phyloP scores from a whole-genome alignment of 2,888 invertebrate genomes.

The Dermolepida albohirtum region DNA sequence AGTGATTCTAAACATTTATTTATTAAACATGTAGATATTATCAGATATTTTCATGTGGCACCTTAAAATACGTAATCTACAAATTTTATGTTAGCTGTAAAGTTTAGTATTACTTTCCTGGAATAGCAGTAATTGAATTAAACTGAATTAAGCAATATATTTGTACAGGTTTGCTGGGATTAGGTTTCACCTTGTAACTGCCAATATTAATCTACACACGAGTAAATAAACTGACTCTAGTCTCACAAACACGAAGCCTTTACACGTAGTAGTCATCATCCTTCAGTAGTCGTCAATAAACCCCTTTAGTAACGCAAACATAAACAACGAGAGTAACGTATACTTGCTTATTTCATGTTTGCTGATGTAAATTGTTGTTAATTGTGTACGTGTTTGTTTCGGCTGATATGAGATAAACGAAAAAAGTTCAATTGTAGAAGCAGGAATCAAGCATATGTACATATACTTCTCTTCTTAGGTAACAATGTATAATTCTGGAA shows the following conservation, averaged over 20 bases:
- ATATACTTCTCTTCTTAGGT: too few relatives aligned
- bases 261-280: constrained; percentile 11
- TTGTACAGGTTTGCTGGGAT: not conserved
- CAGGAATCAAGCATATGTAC: too few relatives aligned
- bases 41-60: too few relatives aligned
- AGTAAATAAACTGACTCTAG: constrained; percentile 17
- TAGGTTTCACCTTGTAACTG: constrained; percentile 22
- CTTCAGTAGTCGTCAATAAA: constrained; percentile 22
- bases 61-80: too few relatives aligned
- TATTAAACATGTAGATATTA: too few relatives aligned
- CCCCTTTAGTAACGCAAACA: constrained; percentile 16
- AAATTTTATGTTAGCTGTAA: too few relatives aligned
- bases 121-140: too few relatives aligned
- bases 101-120: too few relatives aligned
- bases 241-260: constrained; percentile 1
- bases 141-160: not conserved
- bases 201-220: constrained; percentile 12
- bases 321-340: constrained; percentile 8
- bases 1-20: too few relatives aligned
- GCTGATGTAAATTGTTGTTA: constrained; percentile 15
- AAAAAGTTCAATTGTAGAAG: too few relatives aligned
- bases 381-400: constrained; percentile 7
- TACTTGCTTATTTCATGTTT: constrained; percentile 12
- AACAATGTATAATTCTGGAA: too few relatives aligned
- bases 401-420: not conserved